These are phyloP conservation scores for Rhopalosiphum padi DNA, from an alignment of 1,140 invertebrate genomes.

Conservation along the genomic window DNA sequence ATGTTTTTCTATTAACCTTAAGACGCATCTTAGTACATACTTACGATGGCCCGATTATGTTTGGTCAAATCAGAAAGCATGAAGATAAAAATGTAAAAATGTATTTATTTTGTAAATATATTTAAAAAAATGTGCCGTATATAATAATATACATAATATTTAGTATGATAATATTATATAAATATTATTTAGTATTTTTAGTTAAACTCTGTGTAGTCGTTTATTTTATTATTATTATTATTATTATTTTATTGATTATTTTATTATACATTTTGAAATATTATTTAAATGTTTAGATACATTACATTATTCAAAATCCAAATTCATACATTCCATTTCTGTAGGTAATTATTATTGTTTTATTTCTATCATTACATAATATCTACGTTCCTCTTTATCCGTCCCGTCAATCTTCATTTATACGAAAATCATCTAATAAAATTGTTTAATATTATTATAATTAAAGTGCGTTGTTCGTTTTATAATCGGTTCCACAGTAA, in stretches of 20 bases:
- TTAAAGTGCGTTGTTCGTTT: not conserved
- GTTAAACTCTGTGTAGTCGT: not conserved
- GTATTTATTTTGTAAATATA: constrained; percentile 52
- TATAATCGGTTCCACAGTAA: not conserved
- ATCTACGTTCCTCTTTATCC: not conserved
- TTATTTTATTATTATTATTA: constrained; percentile 10
- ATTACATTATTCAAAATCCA: not conserved
- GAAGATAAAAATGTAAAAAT: constrained; percentile 17
- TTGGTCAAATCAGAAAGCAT: not conserved
- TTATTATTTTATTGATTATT: constrained; percentile 10
- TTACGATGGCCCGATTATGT: not conserved
- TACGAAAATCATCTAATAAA: not conserved
- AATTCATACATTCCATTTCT: not conserved
- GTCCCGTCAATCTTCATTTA: not conserved
- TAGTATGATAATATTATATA: not conserved
- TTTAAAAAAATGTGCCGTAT: constrained; percentile 34
- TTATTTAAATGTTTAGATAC: not conserved
- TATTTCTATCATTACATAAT: not conserved
- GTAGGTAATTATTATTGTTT: not conserved
- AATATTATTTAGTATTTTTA: constrained; percentile 12
- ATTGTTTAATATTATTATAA: not conserved
- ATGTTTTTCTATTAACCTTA: not conserved
- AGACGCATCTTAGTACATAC: not conserved
- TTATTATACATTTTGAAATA: not conserved
- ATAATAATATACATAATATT: constrained; percentile 22